Conservation (phyloP, 37 sponge, comb jelly and placozoan genomes). For the Lycopodina hypogea region DNA sequence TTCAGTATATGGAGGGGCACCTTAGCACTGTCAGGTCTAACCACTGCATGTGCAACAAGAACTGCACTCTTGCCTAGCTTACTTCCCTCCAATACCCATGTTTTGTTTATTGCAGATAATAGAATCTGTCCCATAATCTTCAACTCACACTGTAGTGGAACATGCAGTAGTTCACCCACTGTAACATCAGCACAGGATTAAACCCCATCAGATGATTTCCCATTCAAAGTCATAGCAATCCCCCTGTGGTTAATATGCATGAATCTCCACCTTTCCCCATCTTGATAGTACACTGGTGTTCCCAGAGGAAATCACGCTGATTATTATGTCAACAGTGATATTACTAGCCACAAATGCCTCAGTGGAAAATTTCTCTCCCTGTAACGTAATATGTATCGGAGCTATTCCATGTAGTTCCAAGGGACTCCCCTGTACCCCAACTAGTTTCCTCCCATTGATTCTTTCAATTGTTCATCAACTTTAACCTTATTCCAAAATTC, state of each 20-base stretch:
- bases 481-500: conserved; percentile 16
- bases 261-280: neutral
- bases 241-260: conserved; percentile 11
- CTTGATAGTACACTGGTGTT: conserved; percentile 9
- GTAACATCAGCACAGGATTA: neutral
- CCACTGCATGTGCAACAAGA: too few relatives aligned
- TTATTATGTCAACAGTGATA: too few relatives aligned
- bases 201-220: too few relatives aligned
- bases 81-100: neutral
- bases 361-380: neutral
- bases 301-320: conserved; percentile 19
- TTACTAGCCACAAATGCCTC: too few relatives aligned
- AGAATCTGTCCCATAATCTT: conserved; percentile 6
- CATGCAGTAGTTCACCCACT: neutral
- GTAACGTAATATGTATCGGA: neutral
- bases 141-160: conserved; percentile 11
- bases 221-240: too few relatives aligned
- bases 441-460: conserved; percentile 2
- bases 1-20: too few relatives aligned
- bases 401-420: too few relatives aligned
- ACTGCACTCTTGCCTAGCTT: neutral
- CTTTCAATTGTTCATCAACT: neutral
- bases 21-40: too few relatives aligned
- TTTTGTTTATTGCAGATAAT: neutral
- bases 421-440: conserved; percentile 42